A percentile compares a stretch with the other conserved stretches of the same genome.
These are phyloP conservation scores for Drosophila anomalata DNA, from an alignment of 2,888 invertebrate genomes.

Conservation along the genomic window DNA sequence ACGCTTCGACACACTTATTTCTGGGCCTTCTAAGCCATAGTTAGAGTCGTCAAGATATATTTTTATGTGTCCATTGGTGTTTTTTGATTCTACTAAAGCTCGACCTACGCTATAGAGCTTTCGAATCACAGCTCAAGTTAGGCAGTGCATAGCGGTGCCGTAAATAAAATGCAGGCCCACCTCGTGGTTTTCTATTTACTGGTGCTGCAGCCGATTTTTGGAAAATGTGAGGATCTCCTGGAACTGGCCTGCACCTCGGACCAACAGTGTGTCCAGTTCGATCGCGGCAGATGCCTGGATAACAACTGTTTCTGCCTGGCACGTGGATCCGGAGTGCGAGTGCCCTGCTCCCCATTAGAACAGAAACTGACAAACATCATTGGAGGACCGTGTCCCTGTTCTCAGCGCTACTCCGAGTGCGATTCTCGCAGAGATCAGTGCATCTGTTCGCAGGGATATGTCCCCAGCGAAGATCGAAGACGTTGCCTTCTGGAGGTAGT, in stretches of 20 bases:
- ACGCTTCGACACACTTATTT: too few relatives aligned
- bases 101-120: not conserved
- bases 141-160: not conserved
- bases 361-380: constrained; percentile 76
- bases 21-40: too few relatives aligned
- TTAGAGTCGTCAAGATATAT: too few relatives aligned
- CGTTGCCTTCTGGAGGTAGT: constrained; percentile 74
- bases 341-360: constrained; percentile 70
- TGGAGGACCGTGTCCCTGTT: constrained; percentile 80
- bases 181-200: not conserved
- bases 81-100: too few relatives aligned
- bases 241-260: constrained; percentile 69
- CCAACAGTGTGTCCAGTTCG: constrained; percentile 65
- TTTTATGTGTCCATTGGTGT: too few relatives aligned
- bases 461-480: constrained; percentile 77
- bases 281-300: constrained; percentile 60
- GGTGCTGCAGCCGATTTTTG: not conserved
- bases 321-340: constrained; percentile 37
- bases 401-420: constrained; percentile 70
- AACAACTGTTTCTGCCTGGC: constrained; percentile 67
- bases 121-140: not conserved
- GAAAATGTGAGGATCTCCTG: constrained; percentile 24
- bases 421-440: constrained; percentile 64
- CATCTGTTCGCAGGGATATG: constrained; percentile 61
- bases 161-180: not conserved